Evolutionary conservation across 2,888 invertebrate genomes (phyloP), one percentile per base, ranked within the genome.

Genomic region (Automeris io): DNA sequence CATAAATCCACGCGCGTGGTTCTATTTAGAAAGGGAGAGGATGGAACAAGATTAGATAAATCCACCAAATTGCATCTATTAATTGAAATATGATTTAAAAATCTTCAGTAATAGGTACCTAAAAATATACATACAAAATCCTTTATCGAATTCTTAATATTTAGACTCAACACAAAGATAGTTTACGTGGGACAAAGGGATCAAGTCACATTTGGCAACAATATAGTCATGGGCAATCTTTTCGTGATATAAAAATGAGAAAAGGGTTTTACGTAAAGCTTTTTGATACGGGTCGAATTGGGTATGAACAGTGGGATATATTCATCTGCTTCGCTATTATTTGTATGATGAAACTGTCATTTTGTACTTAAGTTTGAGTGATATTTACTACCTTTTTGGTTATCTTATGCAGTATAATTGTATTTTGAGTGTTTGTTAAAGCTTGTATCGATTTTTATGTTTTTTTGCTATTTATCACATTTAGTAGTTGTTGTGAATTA

Each of bases 221-320:
- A 72, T 70, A 78, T 75, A 67, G 75, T 72, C 70, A 72, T 68
- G 74, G 78, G 69, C 78, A 75, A 80, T 81, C 76, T 70, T 74
- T 76, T 76, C 63, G 68, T 73, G 76, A 75, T 75, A 78, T 68
- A 75, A 78, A 79, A 82, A 81, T 69, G 74, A 67, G 76, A 82
- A 82, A 81, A 77, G 75, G 85, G 83, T 68, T 81, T 81, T 70
- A 79, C 49, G 46, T 47, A 81, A 83, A 85, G 80, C 86, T 76
- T 47, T 74, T 83, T 86, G 86, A 86, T 68, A 74, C 77, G 85
- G 86, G 86, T 85, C 76, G 65, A 83, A 82, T 86, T 77, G 76
- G 69, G 66, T 76, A 70, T 72, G 71, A 82, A 85, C 83, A 79
- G 70, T 61, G 70, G 67, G 70, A 75, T 68, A 62, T 70, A 72